These are phyloP conservation scores for Zelleria hepariella DNA, from an alignment of 2,888 invertebrate species.

Conservation along the genomic window DNA sequence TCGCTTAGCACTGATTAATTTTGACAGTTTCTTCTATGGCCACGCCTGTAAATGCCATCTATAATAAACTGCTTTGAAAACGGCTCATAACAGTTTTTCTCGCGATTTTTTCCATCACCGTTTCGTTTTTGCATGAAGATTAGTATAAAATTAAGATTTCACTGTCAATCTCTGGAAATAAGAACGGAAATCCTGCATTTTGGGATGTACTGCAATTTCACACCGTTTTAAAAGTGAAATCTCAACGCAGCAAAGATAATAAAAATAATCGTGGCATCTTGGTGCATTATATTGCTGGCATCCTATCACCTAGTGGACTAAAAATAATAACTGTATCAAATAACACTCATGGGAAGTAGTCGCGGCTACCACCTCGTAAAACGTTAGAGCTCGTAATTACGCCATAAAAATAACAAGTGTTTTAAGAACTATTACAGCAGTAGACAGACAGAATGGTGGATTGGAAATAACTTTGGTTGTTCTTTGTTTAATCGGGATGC, in stretches of 20 bases:
- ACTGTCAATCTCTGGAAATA: neutral
- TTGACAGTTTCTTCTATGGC: no score
- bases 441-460: neutral
- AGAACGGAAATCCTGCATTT: neutral
- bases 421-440: slow-evolving; percentile 20
- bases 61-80: no score
- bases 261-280: no score
- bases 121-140: no score
- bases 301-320: no score
- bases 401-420: neutral
- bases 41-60: no score
- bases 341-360: neutral
- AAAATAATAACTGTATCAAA: neutral
- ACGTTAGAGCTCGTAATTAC: slow-evolving; percentile 1
- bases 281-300: no score
- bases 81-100: neutral
- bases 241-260: no score
- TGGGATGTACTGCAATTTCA: neutral
- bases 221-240: neutral
- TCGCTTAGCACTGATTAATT: no score
- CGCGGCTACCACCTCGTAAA: neutral
- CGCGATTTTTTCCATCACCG: no score
- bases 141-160: neutral
- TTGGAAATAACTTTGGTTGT: neutral
- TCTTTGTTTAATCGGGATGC: no score